Evolutionary conservation across 2,113 vertebrate genomes (phyloP).

Genomic region (Scytalopus superciliaris): DNA sequence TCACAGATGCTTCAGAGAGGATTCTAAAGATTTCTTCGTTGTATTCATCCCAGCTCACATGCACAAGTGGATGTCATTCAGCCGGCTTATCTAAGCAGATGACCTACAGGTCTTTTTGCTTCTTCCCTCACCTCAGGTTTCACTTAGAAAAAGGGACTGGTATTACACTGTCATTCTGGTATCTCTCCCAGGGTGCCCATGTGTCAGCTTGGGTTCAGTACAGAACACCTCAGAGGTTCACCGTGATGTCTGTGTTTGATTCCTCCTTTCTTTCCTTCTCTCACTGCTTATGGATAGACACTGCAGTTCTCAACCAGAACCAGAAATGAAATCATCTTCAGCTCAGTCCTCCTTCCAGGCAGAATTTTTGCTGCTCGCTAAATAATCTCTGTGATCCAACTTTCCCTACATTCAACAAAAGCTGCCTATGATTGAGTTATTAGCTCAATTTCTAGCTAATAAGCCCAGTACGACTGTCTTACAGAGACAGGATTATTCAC

Average conservation of each 20-base stretch:
- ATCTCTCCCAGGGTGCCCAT: neutral
- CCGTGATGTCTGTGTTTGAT: accelerated
- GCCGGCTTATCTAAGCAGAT: neutral
- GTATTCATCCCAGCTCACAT: neutral
- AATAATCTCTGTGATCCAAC: neutral
- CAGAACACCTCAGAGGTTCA: neutral
- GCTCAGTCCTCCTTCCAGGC: neutral
- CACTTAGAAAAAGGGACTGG: neutral
- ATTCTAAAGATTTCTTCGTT: neutral
- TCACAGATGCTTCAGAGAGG: neutral
- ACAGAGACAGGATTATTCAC: neutral
- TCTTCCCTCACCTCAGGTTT: neutral
- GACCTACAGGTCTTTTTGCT: neutral
- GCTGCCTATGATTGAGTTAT: neutral
- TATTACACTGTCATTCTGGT: neutral
- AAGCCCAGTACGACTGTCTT: neutral
- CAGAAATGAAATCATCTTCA: neutral
- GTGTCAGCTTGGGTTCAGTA: neutral
- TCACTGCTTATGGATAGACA: neutral
- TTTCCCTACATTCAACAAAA: neutral
- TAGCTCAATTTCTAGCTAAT: neutral
- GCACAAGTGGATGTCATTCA: neutral
- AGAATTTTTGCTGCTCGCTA: neutral
- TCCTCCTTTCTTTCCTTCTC: neutral
- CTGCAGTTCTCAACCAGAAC: neutral